phyloP scores from a whole-genome alignment of 2,888 invertebrate species.

The Adela reaumurella region DNA sequence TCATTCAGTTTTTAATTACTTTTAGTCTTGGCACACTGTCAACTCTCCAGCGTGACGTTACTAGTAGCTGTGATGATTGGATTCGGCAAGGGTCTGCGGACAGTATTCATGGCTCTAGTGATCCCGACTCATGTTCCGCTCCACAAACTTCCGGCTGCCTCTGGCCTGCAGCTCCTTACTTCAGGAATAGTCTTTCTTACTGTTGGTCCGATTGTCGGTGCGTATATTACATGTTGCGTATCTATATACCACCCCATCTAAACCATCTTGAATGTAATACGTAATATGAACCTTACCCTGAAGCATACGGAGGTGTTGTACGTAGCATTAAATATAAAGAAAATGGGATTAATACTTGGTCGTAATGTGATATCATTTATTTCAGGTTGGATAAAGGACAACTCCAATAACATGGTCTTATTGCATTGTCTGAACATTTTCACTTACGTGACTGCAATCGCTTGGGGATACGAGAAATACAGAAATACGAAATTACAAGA shows the following conservation, averaged over 20 bases:
- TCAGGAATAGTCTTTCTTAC: conserved; percentile 61
- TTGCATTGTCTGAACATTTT: conserved; percentile 64
- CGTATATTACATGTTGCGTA: too few relatives aligned
- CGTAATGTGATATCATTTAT: conserved; percentile 10
- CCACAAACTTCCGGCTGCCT: conserved; percentile 65
- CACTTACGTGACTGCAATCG: conserved; percentile 59
- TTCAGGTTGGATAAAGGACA: conserved; percentile 63
- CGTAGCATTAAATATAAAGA: too few relatives aligned
- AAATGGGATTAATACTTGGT: too few relatives aligned
- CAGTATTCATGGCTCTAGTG: conserved; percentile 71
- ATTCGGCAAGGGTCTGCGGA: conserved; percentile 66
- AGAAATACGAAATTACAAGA: conserved; percentile 24
- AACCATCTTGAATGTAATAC: too few relatives aligned
- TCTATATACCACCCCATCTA: too few relatives aligned
- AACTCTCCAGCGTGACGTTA: conserved; percentile 52
- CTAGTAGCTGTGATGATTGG: conserved; percentile 63
- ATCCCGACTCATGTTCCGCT: conserved; percentile 70
- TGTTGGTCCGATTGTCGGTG: conserved; percentile 66
- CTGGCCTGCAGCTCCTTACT: conserved; percentile 64
- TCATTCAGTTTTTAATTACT: too few relatives aligned
- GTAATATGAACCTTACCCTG: too few relatives aligned
- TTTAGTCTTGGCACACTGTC: conserved; percentile 62
- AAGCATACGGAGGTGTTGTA: too few relatives aligned
- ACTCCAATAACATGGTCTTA: conserved; percentile 56
- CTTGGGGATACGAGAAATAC: conserved; percentile 60